These are phyloP conservation scores for Parazoanthus atlanticus DNA, from an alignment of 92 coral and sea anemone species.

Conservation along the genomic window DNA sequence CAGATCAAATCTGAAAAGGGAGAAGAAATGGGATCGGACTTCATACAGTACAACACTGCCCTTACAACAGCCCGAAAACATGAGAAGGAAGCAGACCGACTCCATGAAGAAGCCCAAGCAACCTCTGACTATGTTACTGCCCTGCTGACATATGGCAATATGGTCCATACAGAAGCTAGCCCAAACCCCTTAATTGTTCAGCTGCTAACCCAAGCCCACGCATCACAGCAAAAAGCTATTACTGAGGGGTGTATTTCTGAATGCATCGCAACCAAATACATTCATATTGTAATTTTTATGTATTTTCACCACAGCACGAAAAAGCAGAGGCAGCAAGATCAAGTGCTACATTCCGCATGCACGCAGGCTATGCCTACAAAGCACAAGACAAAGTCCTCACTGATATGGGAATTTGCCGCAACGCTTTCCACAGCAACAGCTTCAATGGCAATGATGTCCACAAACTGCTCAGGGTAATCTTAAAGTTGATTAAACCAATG, in stretches of 20 bases:
- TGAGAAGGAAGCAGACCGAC: constrained; percentile 14
- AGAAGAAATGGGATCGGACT: constrained; percentile 27
- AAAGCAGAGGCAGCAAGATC: constrained; percentile 26
- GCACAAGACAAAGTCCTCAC: constrained; percentile 39
- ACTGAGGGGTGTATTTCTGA: background rate
- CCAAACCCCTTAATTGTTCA: constrained; percentile 1
- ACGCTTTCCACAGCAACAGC: constrained; percentile 35
- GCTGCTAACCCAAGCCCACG: constrained; percentile 6
- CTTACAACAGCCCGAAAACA: constrained; percentile 15
- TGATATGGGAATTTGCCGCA: constrained; percentile 25
- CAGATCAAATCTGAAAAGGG: constrained; percentile 23
- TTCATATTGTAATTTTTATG: constrained; percentile 14
- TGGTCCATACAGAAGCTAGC: background rate
- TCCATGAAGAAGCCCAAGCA: background rate
- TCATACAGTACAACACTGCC: background rate
- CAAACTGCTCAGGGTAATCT: constrained; percentile 35
- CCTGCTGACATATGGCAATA: background rate
- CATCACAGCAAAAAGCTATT: constrained; percentile 20
- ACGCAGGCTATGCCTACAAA: constrained; percentile 28
- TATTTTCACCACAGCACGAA: constrained; percentile 15
- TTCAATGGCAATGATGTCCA: constrained; percentile 36
- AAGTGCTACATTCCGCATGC: constrained; percentile 17
- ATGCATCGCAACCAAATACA: background rate
- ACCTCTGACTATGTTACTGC: constrained; percentile 3
- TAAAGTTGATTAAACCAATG: background rate